These are phyloP conservation scores for Apotomis capreana DNA, from an alignment of 2,888 invertebrate genomes.

Conservation along the genomic window DNA sequence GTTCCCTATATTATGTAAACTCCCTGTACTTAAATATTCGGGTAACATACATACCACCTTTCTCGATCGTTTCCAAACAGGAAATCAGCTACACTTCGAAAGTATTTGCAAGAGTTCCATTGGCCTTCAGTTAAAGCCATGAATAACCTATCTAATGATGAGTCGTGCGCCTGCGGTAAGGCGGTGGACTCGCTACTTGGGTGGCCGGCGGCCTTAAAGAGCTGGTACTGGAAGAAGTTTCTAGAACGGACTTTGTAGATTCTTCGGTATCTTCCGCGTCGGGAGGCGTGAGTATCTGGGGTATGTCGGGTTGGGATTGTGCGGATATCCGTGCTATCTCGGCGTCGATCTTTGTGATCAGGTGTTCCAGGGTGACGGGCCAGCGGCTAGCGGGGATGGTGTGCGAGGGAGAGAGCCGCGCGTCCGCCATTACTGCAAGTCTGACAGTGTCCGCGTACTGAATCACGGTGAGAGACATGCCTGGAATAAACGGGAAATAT, in stretches of 20 bases:
- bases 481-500: conserved; percentile 68
- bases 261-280: conserved; percentile 41
- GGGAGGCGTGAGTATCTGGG: conserved; percentile 54
- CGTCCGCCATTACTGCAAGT: conserved; percentile 88
- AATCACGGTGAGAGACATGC: conserved; percentile 88
- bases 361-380: conserved; percentile 69
- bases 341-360: conserved; percentile 69
- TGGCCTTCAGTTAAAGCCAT: neutral
- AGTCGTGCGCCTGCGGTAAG: conserved; percentile 57
- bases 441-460: conserved; percentile 86
- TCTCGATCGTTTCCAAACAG: neutral
- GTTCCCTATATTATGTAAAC: conserved; percentile 4
- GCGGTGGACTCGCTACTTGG: conserved; percentile 65
- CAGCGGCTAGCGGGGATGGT: conserved; percentile 78
- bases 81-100: conserved; percentile 1
- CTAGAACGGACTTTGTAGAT: conserved; percentile 22
- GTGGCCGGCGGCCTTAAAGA: conserved; percentile 61
- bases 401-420: conserved; percentile 87
- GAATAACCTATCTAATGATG: conserved; percentile 48
- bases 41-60: conserved; percentile 9
- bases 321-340: conserved; percentile 72
- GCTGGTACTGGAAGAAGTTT: conserved; percentile 46
- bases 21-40: conserved; percentile 6
- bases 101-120: conserved; percentile 8
- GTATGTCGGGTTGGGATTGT: conserved; percentile 53